Evolutionary conservation across 2,888 invertebrate species (phyloP).

Genomic region (Rhamnusium bicolor): DNA sequence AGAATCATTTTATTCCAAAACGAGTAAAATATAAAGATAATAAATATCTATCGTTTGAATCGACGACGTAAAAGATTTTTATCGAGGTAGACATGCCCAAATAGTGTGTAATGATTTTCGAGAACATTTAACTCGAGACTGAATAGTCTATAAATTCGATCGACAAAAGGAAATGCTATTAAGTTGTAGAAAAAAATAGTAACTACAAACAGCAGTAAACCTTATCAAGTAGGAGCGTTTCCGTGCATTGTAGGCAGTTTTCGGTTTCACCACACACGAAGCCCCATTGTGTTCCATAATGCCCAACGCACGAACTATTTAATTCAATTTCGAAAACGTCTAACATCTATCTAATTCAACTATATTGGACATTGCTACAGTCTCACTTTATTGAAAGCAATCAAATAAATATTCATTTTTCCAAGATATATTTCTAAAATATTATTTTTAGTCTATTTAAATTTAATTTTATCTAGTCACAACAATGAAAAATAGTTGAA

Average conservation of each 20-base stretch:
- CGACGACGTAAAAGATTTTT: too few species aligned
- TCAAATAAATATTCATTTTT: constrained; percentile 3
- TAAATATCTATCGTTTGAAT: too few species aligned
- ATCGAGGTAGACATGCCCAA: not conserved
- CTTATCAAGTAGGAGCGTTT: constrained; percentile 60
- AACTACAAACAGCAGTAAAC: constrained; percentile 52
- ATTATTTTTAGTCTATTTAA: too few species aligned
- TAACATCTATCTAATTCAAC: not conserved
- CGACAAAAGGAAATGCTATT: constrained; percentile 43
- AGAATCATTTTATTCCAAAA: too few species aligned
- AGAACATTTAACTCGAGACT: not conserved
- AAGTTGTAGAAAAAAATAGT: constrained; percentile 37
- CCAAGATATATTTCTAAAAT: too few species aligned
- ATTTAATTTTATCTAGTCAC: too few species aligned
- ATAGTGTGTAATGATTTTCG: constrained; percentile 26
- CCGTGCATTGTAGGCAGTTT: constrained; percentile 57
- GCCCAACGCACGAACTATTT: constrained; percentile 63
- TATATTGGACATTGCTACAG: not conserved
- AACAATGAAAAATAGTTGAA: too few species aligned
- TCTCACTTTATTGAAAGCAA: not conserved
- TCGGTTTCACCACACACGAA: constrained; percentile 66
- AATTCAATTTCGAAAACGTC: constrained; percentile 6
- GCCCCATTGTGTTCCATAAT: constrained; percentile 66
- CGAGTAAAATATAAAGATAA: too few species aligned
- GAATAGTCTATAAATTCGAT: constrained; percentile 36